Percentiles rank a stretch among this genome's conserved stretches.
These are phyloP conservation scores for Hyperopisus bebe DNA, from an alignment of 2,113 vertebrate genomes.

Conservation along the genomic window DNA sequence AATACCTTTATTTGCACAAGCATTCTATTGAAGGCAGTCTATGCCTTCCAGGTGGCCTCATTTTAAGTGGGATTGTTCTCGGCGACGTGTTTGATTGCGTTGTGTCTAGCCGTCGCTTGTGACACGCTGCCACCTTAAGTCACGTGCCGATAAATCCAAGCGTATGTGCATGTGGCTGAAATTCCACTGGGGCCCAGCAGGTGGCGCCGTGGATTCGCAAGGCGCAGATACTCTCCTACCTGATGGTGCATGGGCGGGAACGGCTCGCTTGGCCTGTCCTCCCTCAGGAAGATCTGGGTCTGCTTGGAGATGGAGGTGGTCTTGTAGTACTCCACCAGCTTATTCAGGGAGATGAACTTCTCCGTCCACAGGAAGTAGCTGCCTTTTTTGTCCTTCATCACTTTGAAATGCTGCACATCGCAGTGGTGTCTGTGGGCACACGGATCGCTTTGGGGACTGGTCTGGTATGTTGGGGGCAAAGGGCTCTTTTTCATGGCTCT, in stretches of 20 bases:
- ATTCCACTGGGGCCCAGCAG: neutral
- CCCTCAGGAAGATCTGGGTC: slow-evolving; percentile 77
- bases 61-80: neutral
- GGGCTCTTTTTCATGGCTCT: neutral
- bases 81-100: neutral
- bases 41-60: too few species aligned
- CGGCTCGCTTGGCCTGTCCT: slow-evolving; percentile 44
- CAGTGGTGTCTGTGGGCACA: slow-evolving; percentile 69
- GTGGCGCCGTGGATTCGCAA: neutral
- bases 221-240: neutral
- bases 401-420: slow-evolving; percentile 96
- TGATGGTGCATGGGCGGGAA: neutral
- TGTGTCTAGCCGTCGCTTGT: neutral
- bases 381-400: slow-evolving; percentile 81
- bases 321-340: slow-evolving; percentile 90
- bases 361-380: slow-evolving; percentile 90
- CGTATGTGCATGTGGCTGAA: neutral
- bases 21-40: too few species aligned
- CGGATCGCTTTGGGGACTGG: neutral
- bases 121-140: neutral
- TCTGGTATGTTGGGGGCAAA: neutral
- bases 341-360: slow-evolving; percentile 88
- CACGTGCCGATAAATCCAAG: neutral
- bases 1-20: neutral
- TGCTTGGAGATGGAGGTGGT: slow-evolving; percentile 80